Evolutionary conservation across 2,797 vertebrate species (phyloP), one percentile per base, ranked within the genome.

Genomic region (Nothura maculosa): DNA sequence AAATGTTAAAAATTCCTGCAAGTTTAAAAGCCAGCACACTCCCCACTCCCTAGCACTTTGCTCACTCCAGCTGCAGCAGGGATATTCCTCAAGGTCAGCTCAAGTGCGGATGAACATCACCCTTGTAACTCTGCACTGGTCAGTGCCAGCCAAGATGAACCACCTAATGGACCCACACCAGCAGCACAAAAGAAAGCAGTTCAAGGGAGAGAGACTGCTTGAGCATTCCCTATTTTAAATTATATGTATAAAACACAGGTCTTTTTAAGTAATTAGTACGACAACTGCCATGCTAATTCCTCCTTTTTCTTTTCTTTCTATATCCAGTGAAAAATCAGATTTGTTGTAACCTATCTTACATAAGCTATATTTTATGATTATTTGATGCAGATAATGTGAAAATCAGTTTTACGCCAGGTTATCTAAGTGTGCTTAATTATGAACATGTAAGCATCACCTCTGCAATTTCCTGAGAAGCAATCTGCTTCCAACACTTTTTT

Each of bases 1-100:
- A 66, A 38, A 10, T 61, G 32, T 66, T 75, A n/a, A 81, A 83
- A 92, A 70, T 47, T 45, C 74, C 19, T 70, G 10, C 14, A 78
- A 64, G 6, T 50, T 81, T 43, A 4, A 36, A 62, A 67, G 84
- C n/a, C 16, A 45, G 50, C 11, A 69, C 36, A 16, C 24, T n/a
- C 64, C 12, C 32, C 20, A 43, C 16, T 17, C 10, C 13, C 61
- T 48, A 40, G 24, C 48, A 57, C 12, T 50, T 64, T 45, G 12
- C 50, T 66, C 75, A 25, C 61, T 48, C 91, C 67, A 32, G 47
- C 2, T 66, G 32, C 12, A 54, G 15, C 20, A 36, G 61, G 81
- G 70, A 57, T 83, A 79, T 19, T 87, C 68, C 63, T 73, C 64
- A 85, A 87, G 87, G 66, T 88, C 69, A 75, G 34, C 32, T 87